These are phyloP conservation scores for Typhlichthys subterraneus DNA, from an alignment of 2,797 vertebrate species.

Conservation along the genomic window DNA sequence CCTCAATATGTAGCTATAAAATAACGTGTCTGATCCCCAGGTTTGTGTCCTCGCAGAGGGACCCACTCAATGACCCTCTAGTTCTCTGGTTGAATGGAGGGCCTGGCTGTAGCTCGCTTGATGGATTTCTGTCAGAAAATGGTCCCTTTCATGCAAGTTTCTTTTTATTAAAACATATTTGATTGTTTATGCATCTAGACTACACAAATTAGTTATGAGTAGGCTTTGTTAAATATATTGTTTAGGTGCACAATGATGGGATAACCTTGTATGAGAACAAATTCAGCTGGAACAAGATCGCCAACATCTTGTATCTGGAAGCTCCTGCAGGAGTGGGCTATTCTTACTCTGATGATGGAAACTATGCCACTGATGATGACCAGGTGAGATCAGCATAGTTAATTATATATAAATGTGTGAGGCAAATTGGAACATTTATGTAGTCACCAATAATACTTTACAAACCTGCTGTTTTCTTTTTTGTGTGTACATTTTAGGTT, in stretches of 20 bases:
- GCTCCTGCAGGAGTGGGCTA: slow-evolving; percentile 82
- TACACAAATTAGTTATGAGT: not conserved
- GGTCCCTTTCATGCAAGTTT: slow-evolving; percentile 78
- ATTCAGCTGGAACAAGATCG: slow-evolving; percentile 81
- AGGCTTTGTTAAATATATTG: not conserved
- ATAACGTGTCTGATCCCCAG: slow-evolving; percentile 43
- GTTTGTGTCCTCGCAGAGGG: slow-evolving; percentile 80
- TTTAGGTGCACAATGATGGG: slow-evolving; percentile 74
- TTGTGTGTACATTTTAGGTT: slow-evolving; percentile 58
- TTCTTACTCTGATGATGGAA: slow-evolving; percentile 75
- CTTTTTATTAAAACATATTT: no score
- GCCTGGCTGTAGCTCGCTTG: slow-evolving; percentile 81
- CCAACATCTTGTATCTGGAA: slow-evolving; percentile 80
- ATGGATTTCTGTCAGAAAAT: slow-evolving; percentile 81
- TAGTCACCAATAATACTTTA: not conserved
- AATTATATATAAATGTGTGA: not conserved
- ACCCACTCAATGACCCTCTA: slow-evolving; percentile 75
- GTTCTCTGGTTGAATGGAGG: slow-evolving; percentile 84
- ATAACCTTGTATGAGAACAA: slow-evolving; percentile 74
- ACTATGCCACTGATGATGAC: slow-evolving; percentile 75
- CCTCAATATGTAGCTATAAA: not conserved
- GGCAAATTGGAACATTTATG: not conserved
- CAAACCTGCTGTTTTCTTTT: not conserved
- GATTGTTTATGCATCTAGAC: not conserved
- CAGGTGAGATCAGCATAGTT: slow-evolving; percentile 54